phyloP scores from a whole-genome alignment of 2,113 vertebrate genomes.

The Tragelaphus buxtoni region DNA sequence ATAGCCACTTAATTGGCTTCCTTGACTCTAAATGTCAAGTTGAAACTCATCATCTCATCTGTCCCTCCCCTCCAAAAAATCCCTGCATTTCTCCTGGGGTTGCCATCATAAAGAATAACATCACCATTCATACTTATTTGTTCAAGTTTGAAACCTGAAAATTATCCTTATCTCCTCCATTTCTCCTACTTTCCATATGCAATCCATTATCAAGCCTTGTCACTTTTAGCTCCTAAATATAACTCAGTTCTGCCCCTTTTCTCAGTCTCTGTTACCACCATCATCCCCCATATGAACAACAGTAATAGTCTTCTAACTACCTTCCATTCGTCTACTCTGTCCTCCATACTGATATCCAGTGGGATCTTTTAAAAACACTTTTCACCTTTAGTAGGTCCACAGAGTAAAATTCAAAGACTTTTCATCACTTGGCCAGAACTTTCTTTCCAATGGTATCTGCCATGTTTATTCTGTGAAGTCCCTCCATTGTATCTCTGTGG shows the following conservation, averaged over 20 bases:
- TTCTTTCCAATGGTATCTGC: background rate
- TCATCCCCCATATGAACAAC: background rate
- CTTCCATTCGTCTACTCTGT: background rate
- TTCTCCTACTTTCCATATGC: background rate
- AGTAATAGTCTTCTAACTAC: background rate
- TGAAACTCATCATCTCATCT: background rate
- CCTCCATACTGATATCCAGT: background rate
- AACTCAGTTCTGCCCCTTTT: background rate
- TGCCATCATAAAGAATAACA: background rate
- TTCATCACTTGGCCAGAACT: background rate
- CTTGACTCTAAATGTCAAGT: background rate
- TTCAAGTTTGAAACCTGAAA: constrained; percentile 1
- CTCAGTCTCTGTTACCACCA: background rate
- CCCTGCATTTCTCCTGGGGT: background rate
- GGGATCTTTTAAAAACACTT: background rate
- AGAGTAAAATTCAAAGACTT: constrained; percentile 9
- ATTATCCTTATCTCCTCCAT: background rate
- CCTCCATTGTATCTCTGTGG: background rate
- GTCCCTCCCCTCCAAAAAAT: background rate
- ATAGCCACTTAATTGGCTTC: background rate
- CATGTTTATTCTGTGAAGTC: background rate
- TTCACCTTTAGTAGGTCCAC: background rate
- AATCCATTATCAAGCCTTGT: background rate
- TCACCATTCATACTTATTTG: background rate
- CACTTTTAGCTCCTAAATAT: background rate